Conservation (phyloP, 2,888 invertebrate species). For the Anarsia innoxiella region DNA sequence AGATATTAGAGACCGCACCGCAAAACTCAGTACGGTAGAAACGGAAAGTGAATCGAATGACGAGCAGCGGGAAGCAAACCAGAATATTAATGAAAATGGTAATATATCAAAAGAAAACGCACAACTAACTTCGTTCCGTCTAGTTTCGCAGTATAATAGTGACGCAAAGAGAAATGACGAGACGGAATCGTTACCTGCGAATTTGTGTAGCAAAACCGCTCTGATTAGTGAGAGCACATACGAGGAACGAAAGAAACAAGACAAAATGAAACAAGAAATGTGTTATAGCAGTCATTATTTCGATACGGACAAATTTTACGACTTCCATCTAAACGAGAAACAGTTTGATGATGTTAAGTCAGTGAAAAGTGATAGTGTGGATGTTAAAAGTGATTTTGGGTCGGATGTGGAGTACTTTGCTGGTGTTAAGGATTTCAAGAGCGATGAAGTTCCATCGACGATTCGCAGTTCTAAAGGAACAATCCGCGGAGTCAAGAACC, state of each 20-base stretch:
- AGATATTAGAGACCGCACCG: conserved; percentile 80
- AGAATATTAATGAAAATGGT: conserved; percentile 66
- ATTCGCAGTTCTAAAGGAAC: conserved; percentile 95
- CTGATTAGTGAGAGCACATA: conserved; percentile 80
- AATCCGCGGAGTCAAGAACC: conserved; percentile 94
- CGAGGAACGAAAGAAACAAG: conserved; percentile 77
- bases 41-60: conserved; percentile 54
- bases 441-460: conserved; percentile 79
- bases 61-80: conserved; percentile 47
- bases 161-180: conserved; percentile 46
- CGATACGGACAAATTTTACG: conserved; percentile 86
- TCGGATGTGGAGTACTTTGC: conserved; percentile 83
- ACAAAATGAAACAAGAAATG: conserved; percentile 60
- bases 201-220: conserved; percentile 49
- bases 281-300: conserved; percentile 75
- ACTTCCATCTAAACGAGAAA: conserved; percentile 88
- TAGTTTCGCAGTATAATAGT: conserved; percentile 67
- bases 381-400: conserved; percentile 54
- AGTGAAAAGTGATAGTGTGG: conserved; percentile 63
- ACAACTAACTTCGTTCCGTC: conserved; percentile 68
- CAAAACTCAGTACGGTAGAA: conserved; percentile 65
- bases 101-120: conserved; percentile 67
- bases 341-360: conserved; percentile 60
- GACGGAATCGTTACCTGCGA: conserved; percentile 39
- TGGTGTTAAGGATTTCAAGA: conserved; percentile 83